Evolutionary conservation across 2,113 vertebrate species (phyloP).

Genomic region (Polypterus senegalus): DNA sequence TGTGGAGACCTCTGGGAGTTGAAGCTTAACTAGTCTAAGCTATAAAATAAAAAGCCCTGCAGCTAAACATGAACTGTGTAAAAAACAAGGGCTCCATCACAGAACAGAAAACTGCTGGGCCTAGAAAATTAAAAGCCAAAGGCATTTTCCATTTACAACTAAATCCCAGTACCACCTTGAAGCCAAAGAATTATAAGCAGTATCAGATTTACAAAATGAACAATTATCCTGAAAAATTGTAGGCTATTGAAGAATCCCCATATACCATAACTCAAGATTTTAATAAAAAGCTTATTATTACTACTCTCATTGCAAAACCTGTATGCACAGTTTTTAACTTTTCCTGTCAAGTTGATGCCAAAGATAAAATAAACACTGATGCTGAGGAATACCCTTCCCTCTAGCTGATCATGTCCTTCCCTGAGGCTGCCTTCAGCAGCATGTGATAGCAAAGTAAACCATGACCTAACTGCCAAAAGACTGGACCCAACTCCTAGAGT

Average conservation of each 20-base stretch:
- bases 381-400: slow-evolving; percentile 80
- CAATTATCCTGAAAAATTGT: slow-evolving; percentile 80
- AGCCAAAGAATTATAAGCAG: slow-evolving; percentile 82
- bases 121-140: slow-evolving; percentile 98
- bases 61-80: slow-evolving; percentile 98
- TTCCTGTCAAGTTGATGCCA: slow-evolving; percentile 18
- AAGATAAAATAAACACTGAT: slow-evolving; percentile 40
- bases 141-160: slow-evolving; percentile 98
- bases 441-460: slow-evolving; percentile 86
- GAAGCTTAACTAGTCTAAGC: slow-evolving; percentile 98
- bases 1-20: slow-evolving; percentile 94
- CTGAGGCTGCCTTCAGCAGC: slow-evolving; percentile 80
- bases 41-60: slow-evolving; percentile 93
- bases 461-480: slow-evolving; percentile 87
- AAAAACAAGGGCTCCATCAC: slow-evolving; percentile 97
- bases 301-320: neutral
- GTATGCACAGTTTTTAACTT: slow-evolving; percentile 14
- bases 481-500: slow-evolving; percentile 49
- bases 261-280: slow-evolving; percentile 69
- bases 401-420: slow-evolving; percentile 75
- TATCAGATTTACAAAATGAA: slow-evolving; percentile 84
- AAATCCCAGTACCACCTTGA: slow-evolving; percentile 91
- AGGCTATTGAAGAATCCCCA: slow-evolving; percentile 68
- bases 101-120: slow-evolving; percentile 98
- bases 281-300: slow-evolving; percentile 3